Percentiles rank a stretch among this genome's conserved stretches.
These are phyloP conservation scores for Plagodis pulveraria DNA, from an alignment of 2,888 invertebrate species.

Conservation along the genomic window DNA sequence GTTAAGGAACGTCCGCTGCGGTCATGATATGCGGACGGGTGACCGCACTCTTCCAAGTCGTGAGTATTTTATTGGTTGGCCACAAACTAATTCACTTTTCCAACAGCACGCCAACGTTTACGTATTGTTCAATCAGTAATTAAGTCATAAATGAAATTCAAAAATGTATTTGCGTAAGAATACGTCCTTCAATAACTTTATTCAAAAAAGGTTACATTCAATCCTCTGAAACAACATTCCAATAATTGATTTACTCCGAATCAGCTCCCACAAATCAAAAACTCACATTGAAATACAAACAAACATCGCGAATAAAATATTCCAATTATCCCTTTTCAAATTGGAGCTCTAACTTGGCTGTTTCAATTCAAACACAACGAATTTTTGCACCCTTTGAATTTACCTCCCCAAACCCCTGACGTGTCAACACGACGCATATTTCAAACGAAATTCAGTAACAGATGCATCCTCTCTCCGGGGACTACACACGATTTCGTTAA, in stretches of 20 bases:
- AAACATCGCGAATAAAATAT: slow-evolving; percentile 35
- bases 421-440: slow-evolving; percentile 13
- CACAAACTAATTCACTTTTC: no score
- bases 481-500: slow-evolving; percentile 21
- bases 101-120: no score
- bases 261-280: slow-evolving; percentile 33
- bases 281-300: slow-evolving; percentile 35
- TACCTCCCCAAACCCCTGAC: not conserved
- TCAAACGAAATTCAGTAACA: slow-evolving; percentile 28
- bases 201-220: not conserved
- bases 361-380: slow-evolving; percentile 28
- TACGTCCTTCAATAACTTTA: not conserved
- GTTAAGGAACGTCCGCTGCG: no score
- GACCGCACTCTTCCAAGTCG: no score
- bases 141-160: no score
- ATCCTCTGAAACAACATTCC: slow-evolving; percentile 26
- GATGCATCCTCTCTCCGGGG: slow-evolving; percentile 29
- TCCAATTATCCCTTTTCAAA: slow-evolving; percentile 33
- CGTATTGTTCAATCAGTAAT: no score
- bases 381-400: not conserved
- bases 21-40: no score
- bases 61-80: no score
- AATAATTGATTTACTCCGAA: slow-evolving; percentile 34
- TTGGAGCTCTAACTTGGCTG: slow-evolving; percentile 29
- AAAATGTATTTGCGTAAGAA: no score